Evolutionary conservation across 2,113 vertebrate genomes (phyloP).

Genomic region (Agapornis roseicollis): DNA sequence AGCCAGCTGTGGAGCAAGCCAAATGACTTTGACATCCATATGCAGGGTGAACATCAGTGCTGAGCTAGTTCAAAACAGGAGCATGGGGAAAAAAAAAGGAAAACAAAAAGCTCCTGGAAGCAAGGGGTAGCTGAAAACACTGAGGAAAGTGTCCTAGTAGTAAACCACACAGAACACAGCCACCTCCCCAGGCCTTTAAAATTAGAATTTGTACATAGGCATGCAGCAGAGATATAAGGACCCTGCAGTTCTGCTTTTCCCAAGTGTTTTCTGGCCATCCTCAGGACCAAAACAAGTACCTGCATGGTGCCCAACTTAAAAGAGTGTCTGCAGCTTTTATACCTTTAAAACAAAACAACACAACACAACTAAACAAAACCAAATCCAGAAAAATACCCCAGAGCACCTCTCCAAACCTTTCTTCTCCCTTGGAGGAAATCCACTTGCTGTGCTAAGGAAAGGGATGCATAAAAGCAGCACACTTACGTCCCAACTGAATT

Average conservation of each 20-base stretch:
- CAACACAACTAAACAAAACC: not conserved
- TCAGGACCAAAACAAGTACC: accelerated
- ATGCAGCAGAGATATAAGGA: not conserved
- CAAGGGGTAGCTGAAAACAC: not conserved
- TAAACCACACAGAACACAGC: not conserved
- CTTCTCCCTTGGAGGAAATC: not conserved
- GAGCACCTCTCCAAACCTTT: not conserved
- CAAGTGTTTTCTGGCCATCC: not conserved
- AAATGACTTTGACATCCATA: not conserved
- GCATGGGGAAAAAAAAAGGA: no score
- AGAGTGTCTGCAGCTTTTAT: not conserved
- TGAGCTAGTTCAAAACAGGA: not conserved
- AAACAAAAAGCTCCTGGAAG: not conserved
- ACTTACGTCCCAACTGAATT: accelerated
- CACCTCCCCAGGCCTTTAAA: not conserved
- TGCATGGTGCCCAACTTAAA: not conserved
- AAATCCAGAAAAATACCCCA: not conserved
- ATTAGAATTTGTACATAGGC: accelerated
- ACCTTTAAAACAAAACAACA: not conserved
- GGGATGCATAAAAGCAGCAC: not conserved
- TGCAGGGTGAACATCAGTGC: not conserved
- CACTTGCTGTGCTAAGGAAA: not conserved
- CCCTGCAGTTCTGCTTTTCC: not conserved
- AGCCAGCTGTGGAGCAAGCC: not conserved
- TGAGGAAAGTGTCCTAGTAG: not conserved